Conservation (phyloP, 1,140 invertebrate species). For the Lepidurus packardi region DNA sequence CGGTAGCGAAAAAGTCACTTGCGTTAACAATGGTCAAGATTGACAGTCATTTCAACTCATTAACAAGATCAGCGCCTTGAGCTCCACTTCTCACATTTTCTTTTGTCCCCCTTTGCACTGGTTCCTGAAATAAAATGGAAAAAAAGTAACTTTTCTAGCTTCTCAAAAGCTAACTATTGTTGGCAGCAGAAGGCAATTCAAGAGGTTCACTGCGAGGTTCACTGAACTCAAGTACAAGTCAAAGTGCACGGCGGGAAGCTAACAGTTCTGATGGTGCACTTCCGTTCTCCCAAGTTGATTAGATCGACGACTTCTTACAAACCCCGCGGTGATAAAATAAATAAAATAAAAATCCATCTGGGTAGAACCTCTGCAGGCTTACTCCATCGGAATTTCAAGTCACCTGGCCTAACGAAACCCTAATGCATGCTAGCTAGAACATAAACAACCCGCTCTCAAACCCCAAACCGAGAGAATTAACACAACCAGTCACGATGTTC, state of each 20-base stretch:
- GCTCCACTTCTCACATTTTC: not conserved
- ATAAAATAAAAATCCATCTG: not conserved
- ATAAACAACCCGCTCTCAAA: too few species aligned
- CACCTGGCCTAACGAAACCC: too few species aligned
- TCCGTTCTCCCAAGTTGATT: conserved; percentile 5
- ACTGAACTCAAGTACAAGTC: conserved; percentile 17
- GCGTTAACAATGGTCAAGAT: not conserved
- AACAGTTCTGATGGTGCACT: conserved; percentile 13
- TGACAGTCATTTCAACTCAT: conserved; percentile 19
- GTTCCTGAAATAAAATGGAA: not conserved
- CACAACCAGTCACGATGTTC: too few species aligned
- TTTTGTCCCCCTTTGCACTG: not conserved
- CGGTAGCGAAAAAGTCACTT: not conserved
- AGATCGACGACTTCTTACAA: not conserved
- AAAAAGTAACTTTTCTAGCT: too few species aligned
- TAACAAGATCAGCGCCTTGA: not conserved
- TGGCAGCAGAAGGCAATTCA: not conserved
- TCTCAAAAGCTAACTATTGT: not conserved
- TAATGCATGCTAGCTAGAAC: too few species aligned
- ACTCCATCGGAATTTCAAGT: too few species aligned
- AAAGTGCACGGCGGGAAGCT: conserved; percentile 12
- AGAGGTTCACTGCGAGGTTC: conserved; percentile 16
- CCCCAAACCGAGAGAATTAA: too few species aligned
- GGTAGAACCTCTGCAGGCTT: too few species aligned
- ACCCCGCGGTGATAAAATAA: not conserved